Base-by-base conservation (phyloP, 2,113 vertebrate species). In the Sula dactylatra region DNA sequence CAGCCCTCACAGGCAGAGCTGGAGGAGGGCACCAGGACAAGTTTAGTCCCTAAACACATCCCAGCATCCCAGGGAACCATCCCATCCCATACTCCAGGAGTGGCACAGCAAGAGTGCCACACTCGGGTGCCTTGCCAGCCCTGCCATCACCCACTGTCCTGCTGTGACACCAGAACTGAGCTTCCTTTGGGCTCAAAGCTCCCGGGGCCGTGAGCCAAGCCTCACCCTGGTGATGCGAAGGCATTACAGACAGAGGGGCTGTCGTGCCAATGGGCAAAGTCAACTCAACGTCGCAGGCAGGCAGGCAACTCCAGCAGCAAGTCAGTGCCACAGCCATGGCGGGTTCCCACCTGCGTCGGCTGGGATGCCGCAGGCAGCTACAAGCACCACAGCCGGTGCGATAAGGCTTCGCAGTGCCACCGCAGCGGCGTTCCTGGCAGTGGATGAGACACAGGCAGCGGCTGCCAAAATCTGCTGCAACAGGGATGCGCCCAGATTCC, bases 311-410 rank as follows among this genome's bases (percentile, higher is more conserved):
- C 27, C 44, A 66, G 83, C 66, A 85, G 49, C 19, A 25, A 8
- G 24, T 7, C 24, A 3, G 61, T 24, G 42, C 59, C 61, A 9
- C 1, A 1, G 38, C 34, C 42, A 14, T 1, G 1, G 73, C 1
- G 1, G 16, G 54, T 38, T 36, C 72, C n/a, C 47, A 58, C 64
- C 34, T 55, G 49, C 1, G 0, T 26, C 1, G 2, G 59, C 73
- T 18, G 27, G 34, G 40, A 44, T 14, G 9, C 44, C 0, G 0
- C 58, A 66, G 52, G 36, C 89, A 86, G 80, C 34, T 14, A 31
- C 0, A 0, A 56, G 86, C 40, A 20, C 45, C 0, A 0, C 4
- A 4, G 64, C 82, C 0, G 0, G 44, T 10, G 1, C 1, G 25
- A 52, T 34, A 52, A 36, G 32, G 56, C 72, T 84, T 34, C 11